Percentiles rank a stretch among this genome's conserved stretches.
phyloP scores from a whole-genome alignment of 2,797 vertebrate genomes.

The Tenualosa thibaudeaui region DNA sequence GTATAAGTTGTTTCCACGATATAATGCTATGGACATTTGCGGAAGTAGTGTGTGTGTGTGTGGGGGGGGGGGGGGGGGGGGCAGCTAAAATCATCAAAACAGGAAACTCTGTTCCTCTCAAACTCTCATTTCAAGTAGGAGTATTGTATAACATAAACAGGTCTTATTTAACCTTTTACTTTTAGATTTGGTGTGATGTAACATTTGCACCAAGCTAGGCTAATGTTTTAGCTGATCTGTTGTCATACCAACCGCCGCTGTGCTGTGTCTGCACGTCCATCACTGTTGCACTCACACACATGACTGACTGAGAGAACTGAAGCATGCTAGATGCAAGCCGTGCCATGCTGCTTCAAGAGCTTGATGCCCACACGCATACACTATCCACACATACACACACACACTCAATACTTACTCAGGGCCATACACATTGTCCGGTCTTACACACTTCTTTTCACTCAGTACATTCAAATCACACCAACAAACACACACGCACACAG shows the following conservation, averaged over 20 bases:
- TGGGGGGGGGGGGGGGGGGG: not conserved
- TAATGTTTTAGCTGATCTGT: constrained; percentile 48
- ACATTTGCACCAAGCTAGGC: constrained; percentile 48
- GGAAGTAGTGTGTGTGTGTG: not conserved
- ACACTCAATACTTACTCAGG: constrained; percentile 50
- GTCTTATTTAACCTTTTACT: not conserved
- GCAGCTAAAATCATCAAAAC: too few species aligned
- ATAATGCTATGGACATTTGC: not conserved
- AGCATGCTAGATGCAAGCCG: constrained; percentile 67
- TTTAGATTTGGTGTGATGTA: constrained; percentile 43
- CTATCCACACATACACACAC: constrained; percentile 26
- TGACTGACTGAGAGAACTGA: constrained; percentile 77
- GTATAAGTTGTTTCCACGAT: not conserved
- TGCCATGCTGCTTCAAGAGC: constrained; percentile 57
- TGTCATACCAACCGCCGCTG: constrained; percentile 84
- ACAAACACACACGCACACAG: constrained; percentile 49
- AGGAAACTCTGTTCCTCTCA: too few species aligned
- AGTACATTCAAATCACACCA: constrained; percentile 14
- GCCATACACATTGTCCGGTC: constrained; percentile 29
- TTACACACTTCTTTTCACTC: constrained; percentile 38
- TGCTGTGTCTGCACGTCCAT: constrained; percentile 56
- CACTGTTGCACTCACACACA: constrained; percentile 70
- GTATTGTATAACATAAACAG: not conserved
- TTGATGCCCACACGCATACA: constrained; percentile 25
- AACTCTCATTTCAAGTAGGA: not conserved